Evolutionary conservation across 1,140 invertebrate genomes (phyloP).

Genomic region (Drosophila miranda): DNA sequence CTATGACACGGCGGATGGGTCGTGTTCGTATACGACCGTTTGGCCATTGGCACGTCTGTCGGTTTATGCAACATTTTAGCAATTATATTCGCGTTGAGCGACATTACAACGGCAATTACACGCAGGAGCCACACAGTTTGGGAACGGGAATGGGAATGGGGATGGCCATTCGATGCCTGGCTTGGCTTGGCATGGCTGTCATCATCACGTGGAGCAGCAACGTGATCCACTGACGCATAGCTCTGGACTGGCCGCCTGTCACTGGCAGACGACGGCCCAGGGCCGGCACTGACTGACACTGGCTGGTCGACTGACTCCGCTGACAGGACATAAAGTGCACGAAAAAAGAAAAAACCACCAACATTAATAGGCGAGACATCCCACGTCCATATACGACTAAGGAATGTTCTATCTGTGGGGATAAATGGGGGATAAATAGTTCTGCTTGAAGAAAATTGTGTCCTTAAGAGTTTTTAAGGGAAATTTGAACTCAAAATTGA

Average conservation of each 20-base stretch:
- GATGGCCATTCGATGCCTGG: constrained; percentile 6
- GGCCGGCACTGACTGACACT: neutral
- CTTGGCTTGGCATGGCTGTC: constrained; percentile 53
- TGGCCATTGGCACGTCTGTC: constrained; percentile 69
- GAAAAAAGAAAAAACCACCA: constrained; percentile 4
- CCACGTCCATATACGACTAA: neutral
- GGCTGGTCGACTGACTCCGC: constrained; percentile 33
- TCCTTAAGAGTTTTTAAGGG: no score
- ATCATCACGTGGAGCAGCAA: constrained; percentile 74
- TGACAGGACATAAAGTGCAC: constrained; percentile 41
- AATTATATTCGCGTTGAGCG: constrained; percentile 78
- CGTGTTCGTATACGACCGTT: constrained; percentile 3
- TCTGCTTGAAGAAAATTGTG: no score
- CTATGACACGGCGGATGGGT: constrained; percentile 11
- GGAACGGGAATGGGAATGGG: neutral
- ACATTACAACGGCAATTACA: constrained; percentile 80
- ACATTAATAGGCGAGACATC: no score
- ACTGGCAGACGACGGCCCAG: constrained; percentile 42
- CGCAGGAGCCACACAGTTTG: constrained; percentile 64
- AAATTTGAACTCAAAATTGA: no score
- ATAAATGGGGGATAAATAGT: no score
- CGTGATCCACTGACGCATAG: constrained; percentile 64
- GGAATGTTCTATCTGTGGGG: neutral
- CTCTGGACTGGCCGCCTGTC: constrained; percentile 45
- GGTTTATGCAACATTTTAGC: constrained; percentile 77